Base-by-base conservation (phyloP, 2,113 vertebrate species). In the Bambusicola thoracicus region DNA sequence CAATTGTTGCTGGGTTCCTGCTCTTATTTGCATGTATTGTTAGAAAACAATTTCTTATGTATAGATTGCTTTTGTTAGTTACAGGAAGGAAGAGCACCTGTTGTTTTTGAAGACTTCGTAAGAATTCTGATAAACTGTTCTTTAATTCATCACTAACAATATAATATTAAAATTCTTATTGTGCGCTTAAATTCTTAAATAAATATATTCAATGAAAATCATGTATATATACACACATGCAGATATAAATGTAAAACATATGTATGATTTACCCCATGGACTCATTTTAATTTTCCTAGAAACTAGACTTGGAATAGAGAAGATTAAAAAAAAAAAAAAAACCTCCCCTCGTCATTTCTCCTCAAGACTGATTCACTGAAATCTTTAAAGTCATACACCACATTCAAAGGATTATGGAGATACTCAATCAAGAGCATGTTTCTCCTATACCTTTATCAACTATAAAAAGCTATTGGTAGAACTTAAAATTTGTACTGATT, bases 21-120 rank as follows among this genome's bases (percentile, higher is more conserved):
- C 4, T 89, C 63, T 75, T 92, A 85, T 87, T 85, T 90, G 22
- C 30, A 49, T 6, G 6, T 46, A 70, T 75, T 81, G 34, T 87
- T 86, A 80, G 43, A 85, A 82, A 89, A 56, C 6, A 27, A 32
- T 77, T 89, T 77, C 21, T 55, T 68, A 63, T 62, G 24, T 77
- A 56, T 61, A 74, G 17, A 22, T 29, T 72, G 12, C 2, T 76
- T 90, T 82, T 87, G 2, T 7, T 73, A n/a, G 61, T 53, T 49
- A 68, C 11, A 79, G n/a, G 20, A 49, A 84, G 73, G 48, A 46
- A 12, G 63, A 86, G 67, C 40, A 91, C 24, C 8, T 76, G 29
- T 81, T 81, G 38, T 34, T 95, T 86, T 78, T 27, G 74, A 84
- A 85, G 43, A 46, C 4, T 81, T 85, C 8, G 30, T 4, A 61